Percentiles rank a stretch among this genome's conserved stretches.
These are phyloP conservation scores for Poeciliopsis prolifica DNA, from an alignment of 2,113 vertebrate genomes.

Conservation along the genomic window DNA sequence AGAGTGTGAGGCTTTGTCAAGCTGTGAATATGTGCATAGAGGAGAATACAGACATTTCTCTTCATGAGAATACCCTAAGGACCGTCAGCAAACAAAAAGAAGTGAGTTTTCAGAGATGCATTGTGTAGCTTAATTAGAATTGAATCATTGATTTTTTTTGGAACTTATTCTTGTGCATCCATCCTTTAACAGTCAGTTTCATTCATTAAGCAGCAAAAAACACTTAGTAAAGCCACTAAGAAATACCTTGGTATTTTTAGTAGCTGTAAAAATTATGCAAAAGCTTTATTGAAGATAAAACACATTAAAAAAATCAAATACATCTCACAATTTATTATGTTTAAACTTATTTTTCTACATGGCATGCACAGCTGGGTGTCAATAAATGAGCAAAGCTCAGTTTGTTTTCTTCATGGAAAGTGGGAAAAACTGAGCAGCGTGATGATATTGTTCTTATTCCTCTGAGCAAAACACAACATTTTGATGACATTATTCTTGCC, in stretches of 20 bases:
- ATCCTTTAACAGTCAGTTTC: constrained; percentile 15
- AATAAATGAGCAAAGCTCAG: constrained; percentile 16
- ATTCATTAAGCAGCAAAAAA: constrained; percentile 38
- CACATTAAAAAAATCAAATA: neutral
- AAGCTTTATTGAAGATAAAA: neutral
- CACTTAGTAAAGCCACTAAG: constrained; percentile 7
- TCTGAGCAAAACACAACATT: constrained; percentile 11
- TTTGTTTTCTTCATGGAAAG: neutral
- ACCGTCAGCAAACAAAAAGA: neutral
- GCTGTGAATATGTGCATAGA: too few relatives aligned
- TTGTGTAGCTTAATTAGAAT: constrained; percentile 12
- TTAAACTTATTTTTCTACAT: neutral
- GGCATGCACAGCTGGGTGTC: neutral
- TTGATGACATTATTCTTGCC: constrained; percentile 23
- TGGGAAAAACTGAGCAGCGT: neutral
- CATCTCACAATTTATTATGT: neutral
- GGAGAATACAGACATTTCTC: too few relatives aligned
- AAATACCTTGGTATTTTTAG: constrained; percentile 27
- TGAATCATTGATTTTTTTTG: constrained; percentile 28
- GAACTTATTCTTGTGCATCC: constrained; percentile 10
- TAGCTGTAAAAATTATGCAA: constrained; percentile 10
- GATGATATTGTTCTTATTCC: constrained; percentile 3
- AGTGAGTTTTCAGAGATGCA: neutral
- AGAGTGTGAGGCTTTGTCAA: too few relatives aligned
- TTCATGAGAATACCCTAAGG: neutral